These are phyloP conservation scores for Chrysotoxum bicinctum DNA, from an alignment of 2,888 invertebrate genomes.

Conservation along the genomic window DNA sequence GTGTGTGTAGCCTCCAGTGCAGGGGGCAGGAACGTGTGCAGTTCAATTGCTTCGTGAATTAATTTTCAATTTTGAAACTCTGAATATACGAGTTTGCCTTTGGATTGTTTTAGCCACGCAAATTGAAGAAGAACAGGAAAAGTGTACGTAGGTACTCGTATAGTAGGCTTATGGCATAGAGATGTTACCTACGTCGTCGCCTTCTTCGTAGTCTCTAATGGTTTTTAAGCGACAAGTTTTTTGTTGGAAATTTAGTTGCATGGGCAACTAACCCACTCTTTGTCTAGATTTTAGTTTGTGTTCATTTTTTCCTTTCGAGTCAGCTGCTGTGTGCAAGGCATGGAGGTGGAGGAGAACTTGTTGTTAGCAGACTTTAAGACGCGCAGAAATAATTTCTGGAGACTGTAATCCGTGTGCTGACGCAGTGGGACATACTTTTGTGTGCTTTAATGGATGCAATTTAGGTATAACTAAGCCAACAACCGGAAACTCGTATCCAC, in stretches of 20 bases:
- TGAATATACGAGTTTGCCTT: slow-evolving; percentile 7
- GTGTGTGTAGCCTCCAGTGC: slow-evolving; percentile 7
- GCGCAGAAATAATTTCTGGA: slow-evolving; percentile 26
- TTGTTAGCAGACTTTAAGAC: slow-evolving; percentile 55
- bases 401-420: background rate
- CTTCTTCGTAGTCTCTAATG: background rate
- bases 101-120: slow-evolving; percentile 34
- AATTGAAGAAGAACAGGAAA: background rate
- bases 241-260: slow-evolving; percentile 13
- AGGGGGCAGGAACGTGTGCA: slow-evolving; percentile 38
- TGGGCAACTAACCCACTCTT: slow-evolving; percentile 65
- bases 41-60: slow-evolving; percentile 59
- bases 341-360: slow-evolving; percentile 57
- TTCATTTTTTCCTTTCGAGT: background rate
- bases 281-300: background rate
- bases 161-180: background rate
- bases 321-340: background rate
- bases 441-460: background rate
- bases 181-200: background rate
- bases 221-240: slow-evolving; percentile 34
- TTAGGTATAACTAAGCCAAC: background rate
- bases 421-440: slow-evolving; percentile 15
- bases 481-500: background rate
- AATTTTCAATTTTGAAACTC: slow-evolving; percentile 55
- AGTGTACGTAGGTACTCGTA: too few species aligned